Evolutionary conservation across 2,888 invertebrate genomes (phyloP).

Genomic region (Melangyna quadrimaculata): DNA sequence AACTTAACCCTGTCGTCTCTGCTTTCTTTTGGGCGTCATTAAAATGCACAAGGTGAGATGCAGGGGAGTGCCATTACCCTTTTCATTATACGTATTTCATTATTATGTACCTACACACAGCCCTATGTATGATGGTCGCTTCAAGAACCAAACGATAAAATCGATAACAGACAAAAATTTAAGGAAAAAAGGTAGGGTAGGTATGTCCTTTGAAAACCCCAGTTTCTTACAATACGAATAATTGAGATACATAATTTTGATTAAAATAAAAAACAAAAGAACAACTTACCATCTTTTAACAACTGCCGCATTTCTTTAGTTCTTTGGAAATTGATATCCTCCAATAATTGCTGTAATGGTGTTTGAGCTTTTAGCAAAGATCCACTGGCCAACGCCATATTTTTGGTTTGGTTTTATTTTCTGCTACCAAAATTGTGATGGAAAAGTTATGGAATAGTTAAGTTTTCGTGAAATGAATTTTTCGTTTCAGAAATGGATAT

Average conservation of each 20-base stretch:
- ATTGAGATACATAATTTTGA: not conserved
- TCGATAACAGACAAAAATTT: constrained; percentile 48
- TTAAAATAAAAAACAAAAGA: not conserved
- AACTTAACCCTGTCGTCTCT: not conserved
- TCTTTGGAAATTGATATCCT: constrained; percentile 95
- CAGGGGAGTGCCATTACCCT: not conserved
- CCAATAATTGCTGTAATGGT: constrained; percentile 91
- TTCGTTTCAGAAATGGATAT: not conserved
- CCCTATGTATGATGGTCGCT: not conserved
- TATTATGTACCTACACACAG: not conserved
- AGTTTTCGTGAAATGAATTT: not conserved
- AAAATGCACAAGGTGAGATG: constrained; percentile 45
- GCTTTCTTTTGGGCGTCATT: constrained; percentile 36
- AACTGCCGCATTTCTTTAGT: constrained; percentile 95
- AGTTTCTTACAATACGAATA: not conserved
- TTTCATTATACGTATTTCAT: not conserved
- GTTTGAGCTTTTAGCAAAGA: constrained; percentile 82
- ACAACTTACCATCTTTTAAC: constrained; percentile 89
- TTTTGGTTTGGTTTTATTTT: not conserved
- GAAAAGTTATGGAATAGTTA: constrained; percentile 38
- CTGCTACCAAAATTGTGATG: not conserved
- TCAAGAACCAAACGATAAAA: constrained; percentile 33
- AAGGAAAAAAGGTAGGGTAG: not conserved
- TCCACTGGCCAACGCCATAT: constrained; percentile 78
- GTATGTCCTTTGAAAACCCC: constrained; percentile 20